A percentile compares a stretch with the other conserved stretches of the same genome.
Evolutionary conservation across 2,888 invertebrate species (phyloP).

Genomic region (Polia nebulosa): DNA sequence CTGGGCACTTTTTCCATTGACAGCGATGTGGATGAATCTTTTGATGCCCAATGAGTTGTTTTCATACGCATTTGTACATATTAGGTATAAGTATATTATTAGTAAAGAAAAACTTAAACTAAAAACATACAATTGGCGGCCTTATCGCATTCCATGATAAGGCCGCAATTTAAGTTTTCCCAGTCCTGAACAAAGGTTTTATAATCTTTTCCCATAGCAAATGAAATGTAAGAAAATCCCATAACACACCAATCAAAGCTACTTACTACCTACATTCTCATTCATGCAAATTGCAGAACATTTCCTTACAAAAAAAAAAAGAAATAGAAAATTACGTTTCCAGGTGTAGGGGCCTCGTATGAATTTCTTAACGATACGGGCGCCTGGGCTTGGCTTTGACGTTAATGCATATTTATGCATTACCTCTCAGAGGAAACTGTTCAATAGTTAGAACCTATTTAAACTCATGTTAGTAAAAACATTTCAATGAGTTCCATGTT

Average conservation of each 20-base stretch:
- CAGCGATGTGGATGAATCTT: too few species aligned
- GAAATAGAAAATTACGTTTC: slow-evolving; percentile 24
- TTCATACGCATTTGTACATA: too few species aligned
- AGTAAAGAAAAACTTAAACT: too few species aligned
- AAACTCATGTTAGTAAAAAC: slow-evolving; percentile 18
- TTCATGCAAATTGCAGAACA: slow-evolving; percentile 22
- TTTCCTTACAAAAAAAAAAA: slow-evolving; percentile 13
- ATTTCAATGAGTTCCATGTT: slow-evolving; percentile 32
- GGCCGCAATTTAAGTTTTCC: too few species aligned
- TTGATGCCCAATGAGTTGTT: too few species aligned
- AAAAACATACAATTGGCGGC: too few species aligned
- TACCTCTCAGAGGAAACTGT: slow-evolving; percentile 29
- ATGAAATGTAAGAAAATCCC: background rate
- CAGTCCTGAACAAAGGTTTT: background rate
- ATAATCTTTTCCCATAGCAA: background rate
- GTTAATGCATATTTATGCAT: slow-evolving; percentile 63
- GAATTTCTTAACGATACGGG: slow-evolving; percentile 57
- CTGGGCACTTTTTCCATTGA: too few species aligned
- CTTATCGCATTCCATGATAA: too few species aligned
- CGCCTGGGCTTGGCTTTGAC: slow-evolving; percentile 45
- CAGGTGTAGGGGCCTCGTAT: slow-evolving; percentile 43
- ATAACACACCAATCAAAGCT: slow-evolving; percentile 17
- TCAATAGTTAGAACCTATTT: slow-evolving; percentile 39
- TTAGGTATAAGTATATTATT: too few species aligned
- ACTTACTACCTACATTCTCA: slow-evolving; percentile 24